These are phyloP conservation scores for Bucco capensis DNA, from an alignment of 2,113 vertebrate species.

Conservation along the genomic window DNA sequence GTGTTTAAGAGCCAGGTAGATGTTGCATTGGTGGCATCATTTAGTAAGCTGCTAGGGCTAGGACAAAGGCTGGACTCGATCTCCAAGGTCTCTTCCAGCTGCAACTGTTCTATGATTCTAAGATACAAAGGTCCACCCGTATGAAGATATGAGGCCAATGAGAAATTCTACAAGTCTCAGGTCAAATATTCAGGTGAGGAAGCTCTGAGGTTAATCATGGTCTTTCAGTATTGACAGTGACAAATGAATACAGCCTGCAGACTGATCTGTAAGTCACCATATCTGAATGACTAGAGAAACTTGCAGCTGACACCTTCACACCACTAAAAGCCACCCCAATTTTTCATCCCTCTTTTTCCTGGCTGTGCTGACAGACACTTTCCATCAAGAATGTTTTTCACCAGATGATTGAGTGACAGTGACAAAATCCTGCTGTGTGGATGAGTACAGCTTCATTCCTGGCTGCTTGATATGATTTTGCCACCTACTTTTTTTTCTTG, in stretches of 20 bases:
- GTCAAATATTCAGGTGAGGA: background rate
- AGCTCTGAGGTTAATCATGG: background rate
- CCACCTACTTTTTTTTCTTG: background rate
- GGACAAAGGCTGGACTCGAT: no score
- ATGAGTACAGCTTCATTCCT: background rate
- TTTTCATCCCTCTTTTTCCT: background rate
- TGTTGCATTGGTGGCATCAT: no score
- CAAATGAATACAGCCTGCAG: no score
- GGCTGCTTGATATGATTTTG: background rate
- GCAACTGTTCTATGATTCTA: no score
- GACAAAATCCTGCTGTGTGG: background rate
- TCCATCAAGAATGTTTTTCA: background rate
- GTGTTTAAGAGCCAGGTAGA: no score
- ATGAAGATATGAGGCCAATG: rapidly evolving
- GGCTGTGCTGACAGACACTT: background rate
- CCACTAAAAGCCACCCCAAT: rapidly evolving
- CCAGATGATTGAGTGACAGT: background rate
- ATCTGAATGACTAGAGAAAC: background rate
- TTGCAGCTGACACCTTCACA: background rate
- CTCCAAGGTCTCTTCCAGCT: no score
- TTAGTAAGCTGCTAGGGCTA: no score
- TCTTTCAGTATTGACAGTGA: background rate
- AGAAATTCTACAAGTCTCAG: background rate
- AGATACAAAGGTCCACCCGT: background rate
- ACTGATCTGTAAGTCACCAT: no score